phyloP scores from a whole-genome alignment of 1,140 invertebrate genomes.

The Meloidogyne chitwoodi region DNA sequence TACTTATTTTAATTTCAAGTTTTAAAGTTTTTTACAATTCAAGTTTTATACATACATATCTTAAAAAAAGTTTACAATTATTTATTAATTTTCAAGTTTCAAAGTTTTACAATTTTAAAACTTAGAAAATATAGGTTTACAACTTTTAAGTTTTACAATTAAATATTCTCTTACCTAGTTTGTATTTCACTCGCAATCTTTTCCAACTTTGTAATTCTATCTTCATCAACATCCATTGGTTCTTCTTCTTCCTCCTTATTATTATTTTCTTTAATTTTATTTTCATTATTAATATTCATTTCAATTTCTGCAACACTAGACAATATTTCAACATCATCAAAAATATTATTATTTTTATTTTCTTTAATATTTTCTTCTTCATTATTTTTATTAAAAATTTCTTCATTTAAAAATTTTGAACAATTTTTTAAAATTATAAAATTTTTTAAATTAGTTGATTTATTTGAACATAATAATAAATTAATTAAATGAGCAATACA shows the following conservation, averaged over 20 bases:
- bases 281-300: neutral
- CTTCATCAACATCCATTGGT: neutral
- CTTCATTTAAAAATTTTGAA: constrained; percentile 22
- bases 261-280: neutral
- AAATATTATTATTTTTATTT: neutral
- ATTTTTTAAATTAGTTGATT: neutral
- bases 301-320: neutral
- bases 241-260: neutral
- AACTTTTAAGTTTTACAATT: neutral
- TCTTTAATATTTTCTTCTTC: neutral
- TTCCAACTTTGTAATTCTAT: neutral
- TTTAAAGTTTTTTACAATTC: too few relatives aligned
- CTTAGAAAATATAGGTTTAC: too few relatives aligned
- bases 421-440: constrained; percentile 16
- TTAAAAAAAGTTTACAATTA: too few relatives aligned
- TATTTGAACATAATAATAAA: constrained; percentile 21
- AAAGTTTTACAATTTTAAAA: too few relatives aligned
- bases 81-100: too few relatives aligned
- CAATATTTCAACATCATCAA: neutral
- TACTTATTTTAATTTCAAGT: neutral
- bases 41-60: too few relatives aligned
- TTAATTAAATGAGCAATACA: constrained; percentile 32
- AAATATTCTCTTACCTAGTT: neutral
- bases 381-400: neutral
- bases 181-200: neutral